Evolutionary conservation across 2,888 invertebrate genomes (phyloP), one percentile per base, ranked within the genome.

Genomic region (Cotesia congregata): DNA sequence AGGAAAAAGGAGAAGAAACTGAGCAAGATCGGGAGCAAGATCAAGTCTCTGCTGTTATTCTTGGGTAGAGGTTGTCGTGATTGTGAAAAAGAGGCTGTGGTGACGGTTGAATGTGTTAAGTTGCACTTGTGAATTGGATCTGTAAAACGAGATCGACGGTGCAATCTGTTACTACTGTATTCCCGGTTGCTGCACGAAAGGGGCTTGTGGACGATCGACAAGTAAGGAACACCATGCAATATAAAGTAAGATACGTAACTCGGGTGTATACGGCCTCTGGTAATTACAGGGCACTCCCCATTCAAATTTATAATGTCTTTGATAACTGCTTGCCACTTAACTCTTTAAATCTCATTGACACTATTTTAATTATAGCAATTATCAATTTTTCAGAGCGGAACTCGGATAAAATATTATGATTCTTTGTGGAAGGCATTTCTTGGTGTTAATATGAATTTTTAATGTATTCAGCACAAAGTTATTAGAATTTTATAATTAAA

Each of bases 251-350:
- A 60, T 50, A 50, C 50, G 75, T 75, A 75, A 75, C 70, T 75
- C 75, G 73, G 50, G 73, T 73, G 65, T 59, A 20, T 12, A 73
- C 70, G 75, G 75, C 70, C 64, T 69, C 41, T 70, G 73, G 82
- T 86, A 86, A 86, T 86, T 86, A 82, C 83, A 82, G 83, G 81
- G 79, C 79, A 77, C 61, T 20, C 79, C 40, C 79, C 82, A 83
- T 83, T 82, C 82, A 83, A 85, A 86, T 86, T 85, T 84, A 83
- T 85, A 85, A 84, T 84, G 83, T 85, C 84, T 80, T 83, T 82
- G 82, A 83, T 86, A 85, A 85, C 80, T 81, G 82, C 82, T 79
- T 75, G 79, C 82, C 85, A 78, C 81, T 30, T 30, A 30, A 30
- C 30, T 83, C 84, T 78, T 79, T 79, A 79, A 59, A 80, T 65